Base-by-base conservation (phyloP, 2,888 invertebrate species). In the Argyresthia goedartella region DNA sequence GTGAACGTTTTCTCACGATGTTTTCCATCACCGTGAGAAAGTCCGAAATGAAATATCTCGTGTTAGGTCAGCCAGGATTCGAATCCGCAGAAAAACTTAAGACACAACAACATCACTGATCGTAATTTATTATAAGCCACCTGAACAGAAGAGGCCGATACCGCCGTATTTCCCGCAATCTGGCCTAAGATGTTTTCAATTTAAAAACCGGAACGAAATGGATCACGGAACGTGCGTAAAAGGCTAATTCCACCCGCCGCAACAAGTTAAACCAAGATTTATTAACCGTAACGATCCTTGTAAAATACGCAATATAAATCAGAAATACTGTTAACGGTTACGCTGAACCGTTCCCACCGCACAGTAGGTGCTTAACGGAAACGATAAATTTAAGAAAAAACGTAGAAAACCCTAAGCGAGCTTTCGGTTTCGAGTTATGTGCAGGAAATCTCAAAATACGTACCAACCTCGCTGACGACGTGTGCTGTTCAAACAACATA, bases 211-310 rank as follows among this genome's bases (percentile, higher is more conserved):
- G 25, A 25, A 25, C 44, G 6, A 14, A 9, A 44, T 9, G 15
- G 14, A 44, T 13, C 50, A 16, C 42, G 42, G 10, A 25, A 35
- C 49, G 46, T 52, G 54, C 52, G 50, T 50, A 49, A 49, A 54
- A 52, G 53, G 54, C 51, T 54, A 54, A 54, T 54, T 52, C 52
- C 49, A 49, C 52, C 36, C 44, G 42, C 69, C 66, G 74, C 76
- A 77, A 77, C 76, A 78, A 78, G 79, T 78, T 76, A 77, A 25
- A 74, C 67, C 56, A 63, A 72, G 77, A 80, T 80, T 79, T 79
- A 80, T 76, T 71, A 70, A 65, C 68, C 72, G 71, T 74, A 74
- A 76, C 76, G 73, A 72, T 71, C 67, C 70, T 67, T 70, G 71
- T 73, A 69, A 75, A 74, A 74, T 70, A 68, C 67, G 66, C 55